These are phyloP conservation scores for Tenebrosternarchus preto DNA, from an alignment of 2,113 vertebrate genomes.

Conservation along the genomic window DNA sequence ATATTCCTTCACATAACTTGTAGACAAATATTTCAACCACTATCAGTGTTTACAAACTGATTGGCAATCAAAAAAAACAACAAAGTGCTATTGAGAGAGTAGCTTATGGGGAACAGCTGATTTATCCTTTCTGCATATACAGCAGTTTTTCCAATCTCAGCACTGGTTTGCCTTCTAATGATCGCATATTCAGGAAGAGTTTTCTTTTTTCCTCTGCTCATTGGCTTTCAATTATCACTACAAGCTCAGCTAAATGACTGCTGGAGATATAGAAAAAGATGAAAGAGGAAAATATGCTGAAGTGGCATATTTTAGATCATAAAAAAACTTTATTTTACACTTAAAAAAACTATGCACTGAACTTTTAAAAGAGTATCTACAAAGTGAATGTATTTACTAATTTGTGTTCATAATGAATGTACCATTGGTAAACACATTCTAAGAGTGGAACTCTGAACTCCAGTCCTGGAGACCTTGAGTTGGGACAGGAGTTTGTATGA, in stretches of 20 bases:
- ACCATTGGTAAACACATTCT: no score
- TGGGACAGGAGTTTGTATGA: no score
- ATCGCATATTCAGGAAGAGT: not conserved
- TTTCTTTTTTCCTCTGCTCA: not conserved
- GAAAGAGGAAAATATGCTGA: slow-evolving; percentile 37
- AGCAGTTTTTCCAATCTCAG: not conserved
- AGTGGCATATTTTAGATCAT: slow-evolving; percentile 24
- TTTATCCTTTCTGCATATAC: not conserved
- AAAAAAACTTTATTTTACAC: not conserved
- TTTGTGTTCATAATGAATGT: no score
- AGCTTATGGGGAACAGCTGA: not conserved
- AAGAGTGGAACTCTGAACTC: no score
- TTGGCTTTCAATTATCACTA: slow-evolving; percentile 25
- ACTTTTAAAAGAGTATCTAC: not conserved
- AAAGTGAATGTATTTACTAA: no score
- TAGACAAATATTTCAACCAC: not conserved
- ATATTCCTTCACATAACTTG: not conserved
- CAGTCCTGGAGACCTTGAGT: no score
- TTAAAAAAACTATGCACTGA: not conserved
- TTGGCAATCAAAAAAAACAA: not conserved
- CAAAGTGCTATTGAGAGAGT: not conserved
- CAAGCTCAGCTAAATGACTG: slow-evolving; percentile 32
- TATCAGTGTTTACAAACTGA: not conserved
- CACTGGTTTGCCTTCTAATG: not conserved
- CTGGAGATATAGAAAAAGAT: slow-evolving; percentile 45